phyloP scores from a whole-genome alignment of 2,113 vertebrate genomes.

The Laticauda laticaudata region DNA sequence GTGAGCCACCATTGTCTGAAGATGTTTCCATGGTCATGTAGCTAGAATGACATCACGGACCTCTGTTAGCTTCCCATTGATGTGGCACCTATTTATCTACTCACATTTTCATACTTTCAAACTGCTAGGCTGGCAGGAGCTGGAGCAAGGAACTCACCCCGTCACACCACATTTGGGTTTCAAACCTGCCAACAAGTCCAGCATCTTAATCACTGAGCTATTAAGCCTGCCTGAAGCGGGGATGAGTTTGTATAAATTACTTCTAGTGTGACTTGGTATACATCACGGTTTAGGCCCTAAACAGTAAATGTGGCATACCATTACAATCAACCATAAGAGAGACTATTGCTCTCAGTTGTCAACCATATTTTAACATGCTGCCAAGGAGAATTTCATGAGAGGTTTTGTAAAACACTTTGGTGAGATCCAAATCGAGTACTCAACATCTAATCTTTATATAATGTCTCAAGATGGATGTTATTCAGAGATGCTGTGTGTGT shows the following conservation, averaged over 20 bases:
- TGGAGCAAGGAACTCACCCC: not conserved
- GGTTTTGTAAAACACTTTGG: not conserved
- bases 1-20: not conserved
- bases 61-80: not conserved
- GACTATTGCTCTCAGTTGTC: not conserved
- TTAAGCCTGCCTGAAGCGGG: not conserved
- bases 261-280: not conserved
- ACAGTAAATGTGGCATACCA: not conserved
- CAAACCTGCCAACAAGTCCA: not conserved
- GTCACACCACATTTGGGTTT: not conserved
- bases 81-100: not conserved
- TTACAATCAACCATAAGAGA: not conserved
- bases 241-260: not conserved
- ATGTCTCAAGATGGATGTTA: not conserved
- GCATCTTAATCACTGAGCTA: not conserved
- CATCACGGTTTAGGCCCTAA: not conserved
- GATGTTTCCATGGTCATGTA: not conserved
- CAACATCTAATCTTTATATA: not conserved
- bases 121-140: not conserved
- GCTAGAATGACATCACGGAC: not conserved
- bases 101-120: not conserved
- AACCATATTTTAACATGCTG: not conserved
- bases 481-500: not conserved
- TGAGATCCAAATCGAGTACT: not conserved
- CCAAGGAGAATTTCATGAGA: not conserved